phyloP scores from a whole-genome alignment of 2,888 invertebrate genomes.

The Leptodirus hochenwartii region DNA sequence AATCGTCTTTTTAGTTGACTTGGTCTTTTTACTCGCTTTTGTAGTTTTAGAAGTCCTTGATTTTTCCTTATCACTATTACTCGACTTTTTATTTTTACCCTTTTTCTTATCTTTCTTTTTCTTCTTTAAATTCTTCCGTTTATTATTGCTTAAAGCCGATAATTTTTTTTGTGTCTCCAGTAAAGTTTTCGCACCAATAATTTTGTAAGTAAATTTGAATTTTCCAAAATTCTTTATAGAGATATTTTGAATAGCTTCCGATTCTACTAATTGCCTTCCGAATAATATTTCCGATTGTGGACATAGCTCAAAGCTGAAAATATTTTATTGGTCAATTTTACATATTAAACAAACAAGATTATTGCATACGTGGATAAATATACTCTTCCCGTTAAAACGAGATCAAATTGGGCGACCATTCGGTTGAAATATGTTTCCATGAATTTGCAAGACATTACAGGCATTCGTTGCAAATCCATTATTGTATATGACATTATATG shows the following conservation, averaged over 20 bases:
- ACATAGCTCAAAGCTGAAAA: conserved; percentile 34
- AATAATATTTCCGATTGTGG: conserved; percentile 39
- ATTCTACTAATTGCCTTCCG: conserved; percentile 35
- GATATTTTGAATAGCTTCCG: conserved; percentile 32
- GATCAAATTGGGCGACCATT: no score
- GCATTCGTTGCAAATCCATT: no score
- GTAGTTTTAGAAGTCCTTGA: conserved; percentile 12
- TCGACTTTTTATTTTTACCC: conserved; percentile 7
- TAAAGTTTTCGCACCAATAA: conserved; percentile 14
- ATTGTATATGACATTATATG: conserved; percentile 1
- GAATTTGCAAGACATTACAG: no score
- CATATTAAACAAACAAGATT: no score
- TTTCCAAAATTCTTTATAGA: conserved; percentile 40
- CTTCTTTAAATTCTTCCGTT: conserved; percentile 10
- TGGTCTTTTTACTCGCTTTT: conserved; percentile 8
- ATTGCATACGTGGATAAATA: no score
- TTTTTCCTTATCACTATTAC: conserved; percentile 6
- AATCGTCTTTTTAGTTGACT: conserved; percentile 11
- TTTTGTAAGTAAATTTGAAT: conserved; percentile 28
- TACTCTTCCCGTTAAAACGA: no score
- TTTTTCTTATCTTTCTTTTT: conserved; percentile 10
- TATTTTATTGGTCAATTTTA: conserved; percentile 3
- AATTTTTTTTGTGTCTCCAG: no score
- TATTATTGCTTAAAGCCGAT: no score
- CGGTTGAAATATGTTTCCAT: no score